Conservation (phyloP, 2,888 invertebrate genomes). For the Ennomos quercinarius region DNA sequence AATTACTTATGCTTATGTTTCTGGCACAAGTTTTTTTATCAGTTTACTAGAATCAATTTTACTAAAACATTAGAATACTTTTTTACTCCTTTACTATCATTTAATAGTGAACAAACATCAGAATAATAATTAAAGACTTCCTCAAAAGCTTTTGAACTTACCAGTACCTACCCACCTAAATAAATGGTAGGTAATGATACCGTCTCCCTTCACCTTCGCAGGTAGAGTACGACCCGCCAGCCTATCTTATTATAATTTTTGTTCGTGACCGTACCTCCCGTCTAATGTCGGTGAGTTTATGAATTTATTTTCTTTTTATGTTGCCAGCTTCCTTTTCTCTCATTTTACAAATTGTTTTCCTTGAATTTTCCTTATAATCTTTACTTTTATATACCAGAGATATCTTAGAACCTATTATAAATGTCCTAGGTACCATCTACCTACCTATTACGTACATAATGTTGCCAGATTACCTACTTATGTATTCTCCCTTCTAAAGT, state of each 20-base stretch:
- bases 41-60: no score
- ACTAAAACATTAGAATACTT: no score
- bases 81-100: no score
- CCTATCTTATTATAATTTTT: slow-evolving; percentile 43
- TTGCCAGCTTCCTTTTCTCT: slow-evolving; percentile 29
- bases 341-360: slow-evolving; percentile 35
- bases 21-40: no score
- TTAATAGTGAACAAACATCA: background rate
- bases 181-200: slow-evolving; percentile 47
- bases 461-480: slow-evolving; percentile 13
- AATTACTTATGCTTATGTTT: background rate
- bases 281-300: slow-evolving; percentile 41
- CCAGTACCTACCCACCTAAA: slow-evolving; percentile 44
- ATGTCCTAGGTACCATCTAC: background rate
- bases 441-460: slow-evolving; percentile 10
- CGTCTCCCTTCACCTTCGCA: slow-evolving; percentile 40
- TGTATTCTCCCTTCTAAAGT: slow-evolving; percentile 24
- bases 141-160: slow-evolving; percentile 32
- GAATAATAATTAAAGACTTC: background rate
- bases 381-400: background rate
- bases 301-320: slow-evolving; percentile 38
- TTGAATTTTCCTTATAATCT: slow-evolving; percentile 30
- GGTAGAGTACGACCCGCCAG: slow-evolving; percentile 22
- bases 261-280: slow-evolving; percentile 40
- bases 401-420: no score